These are phyloP conservation scores for Apostichopus leukothele DNA, from an alignment of 53 echinoderm and acorn worm species.

Conservation along the genomic window DNA sequence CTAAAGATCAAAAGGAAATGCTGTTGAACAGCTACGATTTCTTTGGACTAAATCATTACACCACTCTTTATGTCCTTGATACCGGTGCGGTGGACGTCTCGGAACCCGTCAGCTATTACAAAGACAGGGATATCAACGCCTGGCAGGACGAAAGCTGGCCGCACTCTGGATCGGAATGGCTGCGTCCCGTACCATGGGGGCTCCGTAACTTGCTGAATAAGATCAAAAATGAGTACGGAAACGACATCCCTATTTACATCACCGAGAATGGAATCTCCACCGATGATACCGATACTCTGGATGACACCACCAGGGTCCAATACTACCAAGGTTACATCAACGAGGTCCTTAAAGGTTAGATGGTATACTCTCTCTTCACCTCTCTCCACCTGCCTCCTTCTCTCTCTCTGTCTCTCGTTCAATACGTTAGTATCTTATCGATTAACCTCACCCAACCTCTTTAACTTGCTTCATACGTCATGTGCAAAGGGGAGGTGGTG, in stretches of 20 bases:
- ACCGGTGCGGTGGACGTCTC: constrained; percentile 45
- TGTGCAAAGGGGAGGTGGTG: too few relatives aligned
- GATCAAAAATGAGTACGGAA: constrained; percentile 70
- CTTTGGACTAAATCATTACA: constrained; percentile 92
- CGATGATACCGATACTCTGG: constrained; percentile 65
- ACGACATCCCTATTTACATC: constrained; percentile 72
- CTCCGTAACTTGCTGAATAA: constrained; percentile 69
- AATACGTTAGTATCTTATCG: too few relatives aligned
- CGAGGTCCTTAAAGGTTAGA: constrained; percentile 85
- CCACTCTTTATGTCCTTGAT: constrained; percentile 54
- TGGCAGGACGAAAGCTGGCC: constrained; percentile 80
- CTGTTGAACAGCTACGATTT: constrained; percentile 74
- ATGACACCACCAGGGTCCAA: constrained; percentile 69
- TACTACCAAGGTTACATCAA: constrained; percentile 88
- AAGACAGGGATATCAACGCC: constrained; percentile 63
- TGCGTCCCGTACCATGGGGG: constrained; percentile 89
- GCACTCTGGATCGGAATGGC: constrained; percentile 67
- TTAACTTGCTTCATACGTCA: too few relatives aligned
- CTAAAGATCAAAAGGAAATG: constrained; percentile 59
- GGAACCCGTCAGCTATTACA: constrained; percentile 68
- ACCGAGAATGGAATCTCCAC: constrained; percentile 94
- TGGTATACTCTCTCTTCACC: too few relatives aligned
- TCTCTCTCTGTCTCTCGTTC: too few relatives aligned
- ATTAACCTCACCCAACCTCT: too few relatives aligned
- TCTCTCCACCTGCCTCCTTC: background rate